Evolutionary conservation across 1,140 invertebrate species (phyloP).

Genomic region (Brachionus manjavacas): DNA sequence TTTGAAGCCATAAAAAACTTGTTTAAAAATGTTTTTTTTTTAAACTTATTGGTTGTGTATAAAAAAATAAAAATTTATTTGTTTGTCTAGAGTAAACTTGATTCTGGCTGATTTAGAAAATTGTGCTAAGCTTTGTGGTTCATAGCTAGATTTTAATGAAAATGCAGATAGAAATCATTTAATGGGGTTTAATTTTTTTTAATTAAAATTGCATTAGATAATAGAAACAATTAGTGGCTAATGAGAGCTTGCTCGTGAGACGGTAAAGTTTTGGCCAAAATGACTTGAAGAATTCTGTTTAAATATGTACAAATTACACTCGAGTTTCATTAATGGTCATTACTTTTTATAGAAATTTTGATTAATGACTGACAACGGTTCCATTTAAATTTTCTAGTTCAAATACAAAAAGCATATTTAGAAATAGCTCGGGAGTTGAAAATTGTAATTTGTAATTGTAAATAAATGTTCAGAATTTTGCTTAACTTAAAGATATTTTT

Average conservation of each 20-base stretch:
- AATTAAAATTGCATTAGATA: neutral
- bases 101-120: neutral
- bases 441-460: neutral
- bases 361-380: slow-evolving; percentile 1
- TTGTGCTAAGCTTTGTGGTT: neutral
- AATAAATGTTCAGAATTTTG: neutral
- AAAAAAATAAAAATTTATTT: neutral
- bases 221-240: neutral
- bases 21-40: neutral
- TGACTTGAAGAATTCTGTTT: neutral
- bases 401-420: neutral
- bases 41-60: neutral
- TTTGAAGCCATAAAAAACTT: neutral
- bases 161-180: neutral
- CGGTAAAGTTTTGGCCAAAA: neutral
- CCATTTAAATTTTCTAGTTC: slow-evolving; percentile 4
- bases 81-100: neutral
- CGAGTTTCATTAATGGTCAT: neutral
- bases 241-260: neutral
- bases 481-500: neutral
- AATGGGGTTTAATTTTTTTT: neutral
- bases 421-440: neutral
- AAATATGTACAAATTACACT: neutral
- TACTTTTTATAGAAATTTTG: slow-evolving; percentile 6
- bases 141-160: neutral